A percentile compares a stretch with the other conserved stretches of the same genome.
These are phyloP conservation scores for Solea solea DNA, from an alignment of 2,113 vertebrate species.

Conservation along the genomic window DNA sequence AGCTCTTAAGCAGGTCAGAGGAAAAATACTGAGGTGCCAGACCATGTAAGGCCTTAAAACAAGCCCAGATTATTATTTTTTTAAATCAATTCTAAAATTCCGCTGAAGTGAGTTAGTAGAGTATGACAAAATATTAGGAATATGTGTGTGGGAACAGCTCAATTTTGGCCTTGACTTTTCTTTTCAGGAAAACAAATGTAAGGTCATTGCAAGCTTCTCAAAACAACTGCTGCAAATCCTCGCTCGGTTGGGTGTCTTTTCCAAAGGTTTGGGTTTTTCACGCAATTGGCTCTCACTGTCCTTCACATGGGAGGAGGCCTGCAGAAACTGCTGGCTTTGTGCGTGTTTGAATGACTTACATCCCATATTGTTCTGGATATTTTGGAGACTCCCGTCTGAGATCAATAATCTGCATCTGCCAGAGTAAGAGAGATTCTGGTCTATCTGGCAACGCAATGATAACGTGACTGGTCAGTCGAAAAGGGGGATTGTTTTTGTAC, in stretches of 20 bases:
- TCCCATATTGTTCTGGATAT: conserved; percentile 14
- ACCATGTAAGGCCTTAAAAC: too few relatives aligned
- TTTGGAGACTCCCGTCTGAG: conserved; percentile 15
- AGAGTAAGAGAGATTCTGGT: conserved; percentile 4
- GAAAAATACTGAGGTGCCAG: too few relatives aligned
- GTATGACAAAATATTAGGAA: too few relatives aligned
- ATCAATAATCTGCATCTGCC: conserved; percentile 10
- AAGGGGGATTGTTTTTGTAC: background rate
- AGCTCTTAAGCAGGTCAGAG: too few relatives aligned
- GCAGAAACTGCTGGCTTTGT: conserved; percentile 8
- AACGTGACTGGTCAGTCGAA: background rate
- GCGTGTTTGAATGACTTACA: conserved; percentile 23
- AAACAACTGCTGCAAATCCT: background rate
- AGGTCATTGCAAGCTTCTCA: background rate
- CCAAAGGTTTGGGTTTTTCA: conserved; percentile 17
- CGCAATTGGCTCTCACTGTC: conserved; percentile 1
- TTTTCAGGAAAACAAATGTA: background rate
- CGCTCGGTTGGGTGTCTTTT: background rate
- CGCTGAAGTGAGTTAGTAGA: too few relatives aligned
- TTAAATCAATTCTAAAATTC: too few relatives aligned
- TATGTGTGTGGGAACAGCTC: too few relatives aligned
- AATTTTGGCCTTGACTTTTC: background rate
- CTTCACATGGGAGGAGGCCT: conserved; percentile 14
- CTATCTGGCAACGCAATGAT: background rate
- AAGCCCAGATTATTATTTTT: too few relatives aligned